phyloP scores from a whole-genome alignment of 2,113 vertebrate genomes.

The Ageneiosus marmoratus region DNA sequence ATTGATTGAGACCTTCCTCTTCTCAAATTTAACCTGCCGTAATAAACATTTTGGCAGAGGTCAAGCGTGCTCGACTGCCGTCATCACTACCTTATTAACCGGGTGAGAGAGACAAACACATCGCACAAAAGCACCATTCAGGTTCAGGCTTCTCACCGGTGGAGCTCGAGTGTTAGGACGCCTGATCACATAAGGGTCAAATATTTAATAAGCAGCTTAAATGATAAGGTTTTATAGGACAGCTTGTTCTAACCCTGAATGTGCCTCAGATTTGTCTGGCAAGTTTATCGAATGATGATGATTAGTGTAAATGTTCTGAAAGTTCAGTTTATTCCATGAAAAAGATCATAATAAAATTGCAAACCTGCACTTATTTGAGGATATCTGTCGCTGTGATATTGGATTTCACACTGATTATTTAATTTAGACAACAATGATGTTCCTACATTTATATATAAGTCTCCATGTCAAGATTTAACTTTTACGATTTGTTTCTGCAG shows the following conservation, averaged over 20 bases:
- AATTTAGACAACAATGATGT: background rate
- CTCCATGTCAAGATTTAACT: too few relatives aligned
- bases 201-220: slow-evolving; percentile 53
- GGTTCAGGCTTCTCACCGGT: slow-evolving; percentile 66
- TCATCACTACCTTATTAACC: slow-evolving; percentile 89
- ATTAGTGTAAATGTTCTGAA: background rate
- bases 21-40: slow-evolving; percentile 62
- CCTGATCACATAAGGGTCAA: slow-evolving; percentile 49
- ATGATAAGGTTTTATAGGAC: background rate
- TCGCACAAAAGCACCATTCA: slow-evolving; percentile 82
- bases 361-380: background rate
- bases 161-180: slow-evolving; percentile 27
- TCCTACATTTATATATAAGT: background rate
- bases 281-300: background rate
- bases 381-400: background rate
- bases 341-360: background rate
- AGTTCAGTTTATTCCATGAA: background rate
- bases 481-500: background rate
- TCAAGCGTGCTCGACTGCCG: slow-evolving; percentile 72
- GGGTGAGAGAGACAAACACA: slow-evolving; percentile 79
- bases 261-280: background rate
- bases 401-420: too few relatives aligned
- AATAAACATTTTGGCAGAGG: slow-evolving; percentile 77
- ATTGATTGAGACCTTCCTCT: slow-evolving; percentile 65
- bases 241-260: background rate